Percentiles rank a stretch among this genome's conserved stretches.
These are phyloP conservation scores for Carterocephalus palaemon DNA, from an alignment of 2,888 invertebrate genomes.

Conservation along the genomic window DNA sequence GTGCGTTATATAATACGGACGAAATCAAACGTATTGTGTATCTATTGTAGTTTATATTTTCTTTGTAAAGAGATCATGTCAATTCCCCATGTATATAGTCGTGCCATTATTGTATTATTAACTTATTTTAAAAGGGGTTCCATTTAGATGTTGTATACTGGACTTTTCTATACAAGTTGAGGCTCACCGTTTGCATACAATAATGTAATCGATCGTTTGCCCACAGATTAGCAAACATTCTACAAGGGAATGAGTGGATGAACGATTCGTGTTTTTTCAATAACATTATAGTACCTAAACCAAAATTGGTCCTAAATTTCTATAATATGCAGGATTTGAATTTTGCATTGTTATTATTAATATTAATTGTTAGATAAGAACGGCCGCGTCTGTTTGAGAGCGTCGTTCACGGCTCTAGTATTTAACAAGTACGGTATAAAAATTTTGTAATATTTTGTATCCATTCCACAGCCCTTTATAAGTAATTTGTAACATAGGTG, in stretches of 20 bases:
- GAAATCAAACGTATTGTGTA: slow-evolving; percentile 31
- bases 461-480: slow-evolving; percentile 67
- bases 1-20: slow-evolving; percentile 5
- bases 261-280: slow-evolving; percentile 22
- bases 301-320: slow-evolving; percentile 38
- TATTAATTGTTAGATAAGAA: slow-evolving; percentile 49
- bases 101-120: slow-evolving; percentile 69
- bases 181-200: slow-evolving; percentile 39
- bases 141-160: slow-evolving; percentile 54
- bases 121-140: slow-evolving; percentile 46
- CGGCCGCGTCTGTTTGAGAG: slow-evolving; percentile 24
- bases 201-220: slow-evolving; percentile 5
- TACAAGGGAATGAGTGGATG: slow-evolving; percentile 5
- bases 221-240: not conserved
- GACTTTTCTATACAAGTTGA: slow-evolving; percentile 43
- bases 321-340: slow-evolving; percentile 52
- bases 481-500: slow-evolving; percentile 66
- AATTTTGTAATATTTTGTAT: slow-evolving; percentile 73
- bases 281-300: slow-evolving; percentile 17
- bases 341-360: slow-evolving; percentile 47
- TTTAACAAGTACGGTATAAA: slow-evolving; percentile 41
- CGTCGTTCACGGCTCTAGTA: slow-evolving; percentile 32
- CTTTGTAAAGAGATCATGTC: slow-evolving; percentile 61
- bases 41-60: slow-evolving; percentile 41
- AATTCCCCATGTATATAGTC: slow-evolving; percentile 74